Evolutionary conservation across 2,113 vertebrate genomes (phyloP), one percentile per base, ranked within the genome.

Genomic region (Oncorhynchus tshawytscha): DNA sequence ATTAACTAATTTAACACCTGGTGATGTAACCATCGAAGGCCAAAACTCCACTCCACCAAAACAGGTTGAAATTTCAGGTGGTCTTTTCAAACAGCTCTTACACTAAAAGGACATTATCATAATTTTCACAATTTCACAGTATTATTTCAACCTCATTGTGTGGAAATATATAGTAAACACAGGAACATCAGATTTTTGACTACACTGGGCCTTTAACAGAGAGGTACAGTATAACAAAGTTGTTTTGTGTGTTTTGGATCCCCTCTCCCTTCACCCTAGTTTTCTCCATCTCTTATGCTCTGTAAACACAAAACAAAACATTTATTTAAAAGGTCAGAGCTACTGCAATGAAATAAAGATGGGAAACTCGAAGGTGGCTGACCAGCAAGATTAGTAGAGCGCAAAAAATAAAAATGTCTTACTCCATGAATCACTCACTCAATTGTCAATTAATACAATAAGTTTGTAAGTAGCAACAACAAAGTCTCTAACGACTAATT

Each of bases 401-500:
- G 70, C 72, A 67, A 73, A 54, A 74, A n/a, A 31, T 34, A 68
- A 71, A 31, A 45, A 67, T 27, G 20, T 20, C 48, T 70, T 62
- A 71, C 25, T 48, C 4, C 64, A 22, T 79, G 72, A 81, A 87
- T 67, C 18, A 45, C 70, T 70, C 29, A 70, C 68, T 57, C 74
- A 65, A 34, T 34, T 34, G 34, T 34, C 6, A 34, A 34, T 34
- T 7, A 34, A 34, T 34, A 34, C 34, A 34, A 34, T 34, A 34
- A 34, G 6, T 34, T 34, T 34, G 34, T 34, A 34, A 34, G 34
- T 34, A 34, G 34, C 34, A 34, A 34, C 90, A 92, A 93, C 89
- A 84, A 90, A 91, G 91, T 86, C 81, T 83, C 78, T 89, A 89
- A 93, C 87, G 84, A 94, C 82, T 92, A 94, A 95, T 94, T 93